Base-by-base conservation (phyloP, 1,140 invertebrate genomes). In the Phortica variegata region DNA sequence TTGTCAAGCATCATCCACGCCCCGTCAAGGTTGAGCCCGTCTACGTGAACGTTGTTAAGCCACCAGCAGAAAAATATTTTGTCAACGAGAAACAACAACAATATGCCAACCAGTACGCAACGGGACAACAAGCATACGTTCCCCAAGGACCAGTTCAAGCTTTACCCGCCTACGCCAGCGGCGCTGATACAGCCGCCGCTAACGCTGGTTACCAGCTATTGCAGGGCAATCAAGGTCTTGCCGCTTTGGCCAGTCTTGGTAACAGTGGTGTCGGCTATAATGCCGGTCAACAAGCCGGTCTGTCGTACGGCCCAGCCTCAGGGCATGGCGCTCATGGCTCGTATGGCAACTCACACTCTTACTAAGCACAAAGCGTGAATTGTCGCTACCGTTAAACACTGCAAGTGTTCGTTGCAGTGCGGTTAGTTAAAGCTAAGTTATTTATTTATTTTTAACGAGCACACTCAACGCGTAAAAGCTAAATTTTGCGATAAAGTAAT, bases 21-120 rank as follows among this genome's bases (percentile, higher is more conserved):
- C 71, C 71, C 58, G 71, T 74, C 13, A 74, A 72, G 58, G 71
- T 74, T 12, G 71, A 74, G 54, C 71, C 71, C 18, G 71, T 74
- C n/a, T 74, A 74, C 49, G 71, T 74, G 21, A 74, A 74, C 9
- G 69, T 74, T 58, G 69, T 74, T 15, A 74, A 74, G 52, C 71
- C 71, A 13, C 70, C 70, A 68, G 70, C 70, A 73, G 70, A 73
- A 55, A 73, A 73, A 43, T 73, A 73, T 39, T 73, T 73, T 23
- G 70, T 73, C 29, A 73, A 73, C 32, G 70, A 73, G 60, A 73
- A 73, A 43, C 65, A 73, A 49, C 70, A 73, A 44, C 60, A 60
- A 36, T 56, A 62, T 47, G 68, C 17, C 55, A 72, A 41, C 47
- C 15, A 37, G 18, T 47, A 9, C 21, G 13, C 20, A 15, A 36